Base-by-base conservation (phyloP, 2,888 invertebrate genomes). In the Athetis lepigone region DNA sequence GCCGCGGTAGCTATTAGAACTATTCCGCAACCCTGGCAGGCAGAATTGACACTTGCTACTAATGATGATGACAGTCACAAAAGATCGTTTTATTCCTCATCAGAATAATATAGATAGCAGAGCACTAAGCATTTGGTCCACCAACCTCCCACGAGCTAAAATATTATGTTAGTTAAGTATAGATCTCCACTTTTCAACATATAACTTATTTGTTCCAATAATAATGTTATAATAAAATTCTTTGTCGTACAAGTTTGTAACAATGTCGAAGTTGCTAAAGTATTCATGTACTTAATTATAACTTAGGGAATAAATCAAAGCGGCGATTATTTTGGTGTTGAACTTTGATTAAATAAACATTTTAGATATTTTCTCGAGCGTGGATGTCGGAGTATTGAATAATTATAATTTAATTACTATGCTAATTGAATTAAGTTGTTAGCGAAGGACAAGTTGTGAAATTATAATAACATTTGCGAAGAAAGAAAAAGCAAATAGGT, bases 281-380 rank as follows among this genome's bases (percentile, higher is more conserved):
- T 51, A 67, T 69, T 69, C 67, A 73, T 73, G 73, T 73, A 67
- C 73, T 58, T 67, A 50, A 66, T 43, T 66, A 47, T 57, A 69
- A 69, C 58, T 73, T 73, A 37, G 25, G 19, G 73, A 67, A 73
- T 68, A 72, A 69, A 69, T 69, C 74, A 73, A 46, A 29, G 40
- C 40, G 29, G 56, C 25, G 57, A 45, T 72, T 49, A 72, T 55
- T 56, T 65, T 36, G 21, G 19, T 39, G 43, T 23, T 39, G 19
- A 49, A 68, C 66, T 39, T 56, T 72, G 49, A 72, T 55, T 68
- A 63, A 65, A 68, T 72, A 65, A 71, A 65, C 65, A 54, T 68
- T 71, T 45, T 55, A 21, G 37, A 49, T 29, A 6, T 55, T 49
- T 55, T 55, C 61, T 37, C 61, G 43, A 61, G 47, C 36, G 37